These are phyloP conservation scores for Drosophila robusta DNA, from an alignment of 2,888 invertebrate species.

Conservation along the genomic window DNA sequence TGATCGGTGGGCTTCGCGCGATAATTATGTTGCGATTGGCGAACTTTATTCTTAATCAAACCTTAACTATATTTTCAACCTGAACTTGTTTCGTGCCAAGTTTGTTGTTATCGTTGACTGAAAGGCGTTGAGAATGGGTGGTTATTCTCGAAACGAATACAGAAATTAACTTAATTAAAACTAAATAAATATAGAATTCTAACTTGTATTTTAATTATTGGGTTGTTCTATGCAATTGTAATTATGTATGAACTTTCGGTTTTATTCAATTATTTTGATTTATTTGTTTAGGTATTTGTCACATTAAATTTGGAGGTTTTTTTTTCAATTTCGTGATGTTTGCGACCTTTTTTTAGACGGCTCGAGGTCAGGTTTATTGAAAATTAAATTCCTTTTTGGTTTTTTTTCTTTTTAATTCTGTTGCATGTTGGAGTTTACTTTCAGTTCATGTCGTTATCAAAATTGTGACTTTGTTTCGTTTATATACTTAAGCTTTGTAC, in stretches of 20 bases:
- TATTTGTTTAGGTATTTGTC: no score
- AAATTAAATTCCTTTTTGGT: background rate
- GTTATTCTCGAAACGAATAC: background rate
- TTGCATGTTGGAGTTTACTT: background rate
- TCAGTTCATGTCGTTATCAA: constrained; percentile 29
- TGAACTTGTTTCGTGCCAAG: background rate
- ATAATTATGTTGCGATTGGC: background rate
- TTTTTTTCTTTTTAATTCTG: background rate
- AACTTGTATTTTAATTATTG: no score
- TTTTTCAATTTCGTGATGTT: background rate
- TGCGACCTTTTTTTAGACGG: background rate
- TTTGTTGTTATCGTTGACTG: background rate
- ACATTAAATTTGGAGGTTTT: background rate
- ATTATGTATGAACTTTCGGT: no score
- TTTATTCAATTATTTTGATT: no score
- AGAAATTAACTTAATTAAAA: background rate
- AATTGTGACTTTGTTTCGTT: constrained; percentile 34
- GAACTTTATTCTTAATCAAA: background rate
- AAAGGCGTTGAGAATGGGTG: background rate
- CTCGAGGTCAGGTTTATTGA: no score
- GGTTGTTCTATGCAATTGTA: no score
- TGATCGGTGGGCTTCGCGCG: constrained; percentile 20
- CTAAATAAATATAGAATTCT: background rate
- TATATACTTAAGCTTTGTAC: constrained; percentile 57
- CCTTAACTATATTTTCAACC: no score